Conservation (phyloP, 2,888 invertebrate genomes). For the Nephrocerus scutellatus region DNA sequence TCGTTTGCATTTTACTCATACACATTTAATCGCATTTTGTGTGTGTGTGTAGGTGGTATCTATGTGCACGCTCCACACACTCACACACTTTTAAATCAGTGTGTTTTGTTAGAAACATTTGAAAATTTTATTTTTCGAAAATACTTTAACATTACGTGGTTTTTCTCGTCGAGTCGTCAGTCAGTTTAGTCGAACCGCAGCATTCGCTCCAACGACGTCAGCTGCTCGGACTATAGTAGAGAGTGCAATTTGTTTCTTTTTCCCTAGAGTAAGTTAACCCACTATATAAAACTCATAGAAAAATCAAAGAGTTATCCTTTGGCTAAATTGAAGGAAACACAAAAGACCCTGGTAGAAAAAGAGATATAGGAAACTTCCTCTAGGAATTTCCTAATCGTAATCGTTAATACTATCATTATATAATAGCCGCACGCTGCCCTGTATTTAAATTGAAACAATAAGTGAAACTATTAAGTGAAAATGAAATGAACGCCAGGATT, state of each 20-base stretch:
- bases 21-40: neutral
- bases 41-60: conserved; percentile 13
- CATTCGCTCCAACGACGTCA: conserved; percentile 50
- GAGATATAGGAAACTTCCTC: conserved; percentile 7
- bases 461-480: conserved; percentile 3
- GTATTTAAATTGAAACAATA: no score
- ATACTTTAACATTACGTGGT: conserved; percentile 45
- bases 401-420: conserved; percentile 2
- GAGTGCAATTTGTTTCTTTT: conserved; percentile 48
- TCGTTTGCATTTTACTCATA: neutral
- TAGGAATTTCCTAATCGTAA: conserved; percentile 14
- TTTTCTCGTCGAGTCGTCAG: conserved; percentile 47
- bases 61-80: no score
- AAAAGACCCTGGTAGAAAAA: no score
- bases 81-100: conserved; percentile 12
- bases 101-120: conserved; percentile 31
- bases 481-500: conserved; percentile 10
- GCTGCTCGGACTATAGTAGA: conserved; percentile 49
- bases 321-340: no score
- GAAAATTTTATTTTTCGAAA: conserved; percentile 38
- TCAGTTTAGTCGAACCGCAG: conserved; percentile 51
- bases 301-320: no score
- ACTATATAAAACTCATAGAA: conserved; percentile 18
- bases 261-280: conserved; percentile 47
- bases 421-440: no score